Evolutionary conservation across 2,888 invertebrate genomes (phyloP).

Genomic region (Pseudococcus jackbeardsleyi): DNA sequence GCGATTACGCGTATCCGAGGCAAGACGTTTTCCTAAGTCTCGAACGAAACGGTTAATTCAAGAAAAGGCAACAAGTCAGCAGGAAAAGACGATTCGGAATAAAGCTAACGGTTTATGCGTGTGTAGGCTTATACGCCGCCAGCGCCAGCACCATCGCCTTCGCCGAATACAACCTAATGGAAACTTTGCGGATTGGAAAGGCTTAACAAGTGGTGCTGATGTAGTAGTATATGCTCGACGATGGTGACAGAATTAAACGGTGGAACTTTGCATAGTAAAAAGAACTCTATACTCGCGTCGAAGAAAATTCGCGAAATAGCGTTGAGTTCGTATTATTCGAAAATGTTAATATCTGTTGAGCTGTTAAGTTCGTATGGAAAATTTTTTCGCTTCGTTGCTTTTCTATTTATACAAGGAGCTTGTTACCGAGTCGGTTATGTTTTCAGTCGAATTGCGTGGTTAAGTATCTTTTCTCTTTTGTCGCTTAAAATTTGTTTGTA

Average conservation of each 20-base stretch:
- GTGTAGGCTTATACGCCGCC: not conserved
- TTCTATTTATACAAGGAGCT: conserved; percentile 4
- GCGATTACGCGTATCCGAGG: not conserved
- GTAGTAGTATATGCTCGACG: not conserved
- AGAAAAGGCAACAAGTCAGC: conserved; percentile 44
- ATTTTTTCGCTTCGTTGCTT: conserved; percentile 44
- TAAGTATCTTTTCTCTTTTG: not conserved
- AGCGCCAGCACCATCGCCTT: not conserved
- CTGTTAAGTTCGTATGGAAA: conserved; percentile 44
- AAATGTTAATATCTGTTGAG: conserved; percentile 41
- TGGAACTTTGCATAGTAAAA: conserved; percentile 31
- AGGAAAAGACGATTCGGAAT: conserved; percentile 29
- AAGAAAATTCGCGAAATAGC: not conserved
- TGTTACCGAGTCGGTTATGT: not conserved
- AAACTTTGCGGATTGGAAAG: conserved; percentile 32
- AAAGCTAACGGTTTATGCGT: conserved; percentile 6
- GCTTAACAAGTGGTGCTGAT: conserved; percentile 41
- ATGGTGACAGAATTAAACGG: conserved; percentile 41
- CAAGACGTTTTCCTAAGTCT: not conserved
- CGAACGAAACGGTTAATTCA: conserved; percentile 18
- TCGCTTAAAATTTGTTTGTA: not conserved
- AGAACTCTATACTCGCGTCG: not conserved
- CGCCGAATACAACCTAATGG: not conserved
- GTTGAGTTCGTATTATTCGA: conserved; percentile 11
- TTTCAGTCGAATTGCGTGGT: not conserved